Evolutionary conservation across 1,140 invertebrate species (phyloP), one percentile per base, ranked within the genome.

Genomic region (Mercenaria mercenaria): DNA sequence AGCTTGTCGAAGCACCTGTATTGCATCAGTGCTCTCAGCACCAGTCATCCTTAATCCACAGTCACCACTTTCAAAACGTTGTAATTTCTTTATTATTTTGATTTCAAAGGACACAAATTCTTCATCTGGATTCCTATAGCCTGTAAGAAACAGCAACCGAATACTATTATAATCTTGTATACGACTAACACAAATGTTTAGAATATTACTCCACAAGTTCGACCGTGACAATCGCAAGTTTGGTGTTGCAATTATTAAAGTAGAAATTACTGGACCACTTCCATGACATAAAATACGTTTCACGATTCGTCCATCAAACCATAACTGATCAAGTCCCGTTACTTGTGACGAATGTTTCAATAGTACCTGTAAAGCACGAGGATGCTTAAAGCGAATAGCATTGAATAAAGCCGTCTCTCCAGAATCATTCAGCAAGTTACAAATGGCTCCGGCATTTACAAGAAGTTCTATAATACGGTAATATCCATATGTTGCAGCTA

Each of bases 341-440:
- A 79, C 23, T 34, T 41, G 20, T 10, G 37, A 10, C 18, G 20
- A 79, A 79, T 79, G 76, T 43, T 32, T 43, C 0, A 79, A 29
- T 18, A 79, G 8, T n/a, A 32, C 47, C 26, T 50, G 76, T 1
- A 79, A 26, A n/a, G 76, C 76, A 52, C 41, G 43, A 18, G 76
- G 76, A 32, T 79, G 76, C 15, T 32, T 52, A 29, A 50, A 79
- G 0, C 76, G 39, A 18, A 52, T 43, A 41, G 76, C 76, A 79
- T 52, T 79, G 20, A n/a, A 79, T 52, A 79, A 29, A 29, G 47
- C 39, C 2, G 76, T 79, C 8, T 52, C 47, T 15, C 47, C 41
- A 11, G 13, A n/a, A 15, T 52, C 76, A 52, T 79, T 79, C 2
- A 43, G 43, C 15, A 52, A 41, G 39, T 79, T 37, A 26, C 39